Conservation (phyloP, 2,797 vertebrate genomes). For the Galagoides demidoff region DNA sequence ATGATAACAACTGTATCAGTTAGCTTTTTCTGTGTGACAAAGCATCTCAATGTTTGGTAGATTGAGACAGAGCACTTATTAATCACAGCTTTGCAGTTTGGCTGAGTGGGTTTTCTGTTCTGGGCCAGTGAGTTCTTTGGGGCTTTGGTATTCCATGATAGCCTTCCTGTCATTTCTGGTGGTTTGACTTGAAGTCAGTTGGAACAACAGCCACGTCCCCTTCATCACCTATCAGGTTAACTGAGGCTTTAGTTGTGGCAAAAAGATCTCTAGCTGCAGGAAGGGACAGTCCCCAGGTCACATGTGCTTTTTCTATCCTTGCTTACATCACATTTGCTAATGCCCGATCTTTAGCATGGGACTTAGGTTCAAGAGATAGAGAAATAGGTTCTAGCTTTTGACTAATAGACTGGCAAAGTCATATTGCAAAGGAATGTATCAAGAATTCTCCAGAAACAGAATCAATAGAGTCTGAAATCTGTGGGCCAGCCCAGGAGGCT, state of each 20-base stretch:
- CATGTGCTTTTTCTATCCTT: neutral
- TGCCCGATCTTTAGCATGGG: neutral
- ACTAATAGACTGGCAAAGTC: neutral
- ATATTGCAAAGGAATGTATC: neutral
- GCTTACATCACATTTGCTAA: neutral
- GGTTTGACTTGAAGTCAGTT: neutral
- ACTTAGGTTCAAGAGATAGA: neutral
- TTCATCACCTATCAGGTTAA: neutral
- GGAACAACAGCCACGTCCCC: neutral
- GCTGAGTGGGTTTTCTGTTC: neutral
- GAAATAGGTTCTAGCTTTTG: neutral
- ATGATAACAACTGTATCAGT: neutral
- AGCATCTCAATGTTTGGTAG: neutral
- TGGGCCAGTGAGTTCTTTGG: neutral
- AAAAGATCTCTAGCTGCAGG: neutral
- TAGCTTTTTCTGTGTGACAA: neutral
- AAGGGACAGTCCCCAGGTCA: neutral
- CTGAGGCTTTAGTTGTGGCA: neutral
- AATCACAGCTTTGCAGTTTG: neutral
- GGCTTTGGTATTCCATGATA: neutral
- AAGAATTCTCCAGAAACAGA: neutral
- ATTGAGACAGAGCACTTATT: neutral
- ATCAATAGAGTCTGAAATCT: neutral
- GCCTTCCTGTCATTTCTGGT: accelerated
- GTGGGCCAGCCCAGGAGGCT: neutral